Conservation (phyloP, 2,797 vertebrate species). For the Coilia nasus region DNA sequence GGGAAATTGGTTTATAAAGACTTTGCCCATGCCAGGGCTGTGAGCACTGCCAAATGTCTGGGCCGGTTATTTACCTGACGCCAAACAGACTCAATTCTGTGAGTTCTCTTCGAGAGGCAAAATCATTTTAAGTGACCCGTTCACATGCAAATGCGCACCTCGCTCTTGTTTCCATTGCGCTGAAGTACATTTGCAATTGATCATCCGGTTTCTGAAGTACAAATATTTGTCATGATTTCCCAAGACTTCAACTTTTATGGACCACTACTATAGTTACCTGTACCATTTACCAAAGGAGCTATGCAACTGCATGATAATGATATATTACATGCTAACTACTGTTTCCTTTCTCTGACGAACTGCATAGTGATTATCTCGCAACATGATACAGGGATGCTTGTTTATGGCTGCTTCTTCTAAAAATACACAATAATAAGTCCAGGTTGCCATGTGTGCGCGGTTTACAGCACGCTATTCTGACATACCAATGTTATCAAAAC, state of each 20-base stretch:
- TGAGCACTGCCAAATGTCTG: constrained; percentile 18
- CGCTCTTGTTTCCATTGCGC: background rate
- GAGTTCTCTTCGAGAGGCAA: background rate
- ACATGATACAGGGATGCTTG: constrained; percentile 36
- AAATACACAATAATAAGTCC: constrained; percentile 31
- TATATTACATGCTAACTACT: constrained; percentile 22
- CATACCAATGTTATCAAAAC: constrained; percentile 40
- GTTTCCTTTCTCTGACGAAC: constrained; percentile 40
- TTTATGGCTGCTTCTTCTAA: constrained; percentile 27
- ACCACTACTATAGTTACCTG: background rate
- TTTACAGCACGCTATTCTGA: constrained; percentile 11
- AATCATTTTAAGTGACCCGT: constrained; percentile 20
- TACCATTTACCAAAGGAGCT: background rate
- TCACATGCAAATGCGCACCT: background rate
- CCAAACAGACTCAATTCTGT: constrained; percentile 22
- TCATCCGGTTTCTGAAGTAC: background rate
- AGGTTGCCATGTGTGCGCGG: constrained; percentile 37
- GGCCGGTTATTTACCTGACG: constrained; percentile 21
- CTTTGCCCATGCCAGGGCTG: constrained; percentile 7
- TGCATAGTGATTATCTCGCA: constrained; percentile 41
- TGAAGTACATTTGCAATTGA: background rate
- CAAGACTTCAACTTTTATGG: background rate
- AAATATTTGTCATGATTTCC: background rate
- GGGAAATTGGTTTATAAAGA: constrained; percentile 27
- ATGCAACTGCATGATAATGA: constrained; percentile 9